Base-by-base conservation (phyloP, 2,113 vertebrate genomes). In the Amblyornis subalaris region DNA sequence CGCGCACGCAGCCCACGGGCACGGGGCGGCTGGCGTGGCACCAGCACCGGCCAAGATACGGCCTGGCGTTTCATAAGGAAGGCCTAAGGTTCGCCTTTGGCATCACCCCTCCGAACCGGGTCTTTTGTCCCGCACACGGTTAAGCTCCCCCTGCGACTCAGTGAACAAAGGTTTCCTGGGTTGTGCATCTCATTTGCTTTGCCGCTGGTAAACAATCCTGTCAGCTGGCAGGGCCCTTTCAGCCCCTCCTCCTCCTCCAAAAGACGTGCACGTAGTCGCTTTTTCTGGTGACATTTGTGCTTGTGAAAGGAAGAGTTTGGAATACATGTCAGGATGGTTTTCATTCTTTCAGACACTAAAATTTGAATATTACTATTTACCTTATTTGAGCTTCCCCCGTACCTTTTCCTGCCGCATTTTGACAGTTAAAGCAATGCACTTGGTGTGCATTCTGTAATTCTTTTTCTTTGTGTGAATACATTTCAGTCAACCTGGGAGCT, bases 141-240 rank as follows among this genome's bases (percentile, higher is more conserved):
- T 48, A 23, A 9, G 73, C 66, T 83, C 31, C 0, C 79, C 28
- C 66, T 17, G 70, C 62, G 12, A 8, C 6, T 51, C n/a, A 2
- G 10, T 3, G 88, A 88, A 93, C 95, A 96, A 93, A 96, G 96
- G 89, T 88, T 91, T 64, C 75, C 76, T 83, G 79, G 14, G 35
- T 7, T 80, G 67, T 36, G 66, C 82, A 61, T 92, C 80, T 90
- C 89, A 73, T 93, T 94, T 72, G 94, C 75, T 4, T 62, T 38
- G 36, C 55, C 3, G 48, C 24, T 81, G 72, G 72, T 95, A 92
- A 96, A 94, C 93, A 93, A 74, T 77, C 50, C 42, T 35, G 8
- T 84, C 69, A 58, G 88, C 88, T 77, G 81, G 74, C 88, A 55
- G 61, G 71, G 89, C 47, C 11, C 2, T 55, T 48, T 2, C 85